A percentile compares a stretch with the other conserved stretches of the same genome.
phyloP scores from a whole-genome alignment of 1,140 invertebrate species.

The Zaprionus kolodkinae region DNA sequence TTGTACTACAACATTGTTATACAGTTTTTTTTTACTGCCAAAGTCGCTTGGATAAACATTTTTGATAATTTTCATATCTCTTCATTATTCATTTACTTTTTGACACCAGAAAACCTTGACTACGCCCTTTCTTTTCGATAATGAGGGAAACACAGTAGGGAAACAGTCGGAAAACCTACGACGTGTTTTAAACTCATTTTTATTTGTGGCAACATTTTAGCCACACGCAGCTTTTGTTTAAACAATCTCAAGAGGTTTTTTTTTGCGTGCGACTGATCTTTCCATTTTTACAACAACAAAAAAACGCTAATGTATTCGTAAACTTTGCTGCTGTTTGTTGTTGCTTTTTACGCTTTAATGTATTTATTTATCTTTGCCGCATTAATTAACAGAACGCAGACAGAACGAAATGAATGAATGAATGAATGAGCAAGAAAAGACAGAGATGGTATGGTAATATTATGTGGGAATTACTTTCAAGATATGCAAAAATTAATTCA shows the following conservation, averaged over 20 bases:
- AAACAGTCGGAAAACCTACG: not conserved
- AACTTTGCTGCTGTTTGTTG: conserved; percentile 44
- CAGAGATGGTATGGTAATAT: conserved; percentile 60
- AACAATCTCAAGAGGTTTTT: conserved; percentile 62
- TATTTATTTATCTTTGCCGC: conserved; percentile 75
- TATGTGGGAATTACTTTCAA: conserved; percentile 69
- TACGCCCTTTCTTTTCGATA: conserved; percentile 7
- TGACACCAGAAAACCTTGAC: not conserved
- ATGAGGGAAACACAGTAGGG: too few relatives aligned
- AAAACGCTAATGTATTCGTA: conserved; percentile 72
- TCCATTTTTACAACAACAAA: conserved; percentile 46
- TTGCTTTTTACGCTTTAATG: conserved; percentile 31
- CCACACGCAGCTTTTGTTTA: conserved; percentile 56
- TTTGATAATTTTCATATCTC: conserved; percentile 6
- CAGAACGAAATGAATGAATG: conserved; percentile 41
- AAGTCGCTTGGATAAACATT: not conserved
- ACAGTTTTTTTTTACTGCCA: not conserved
- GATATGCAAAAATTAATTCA: conserved; percentile 51
- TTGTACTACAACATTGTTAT: not conserved
- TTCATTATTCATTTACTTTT: not conserved
- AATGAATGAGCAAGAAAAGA: conserved; percentile 19
- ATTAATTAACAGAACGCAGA: conserved; percentile 60
- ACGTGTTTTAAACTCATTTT: not conserved
- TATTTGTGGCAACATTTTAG: not conserved
- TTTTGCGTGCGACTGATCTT: conserved; percentile 46